phyloP scores from a whole-genome alignment of 2,797 vertebrate genomes.

The Gymnothorax reevesii region DNA sequence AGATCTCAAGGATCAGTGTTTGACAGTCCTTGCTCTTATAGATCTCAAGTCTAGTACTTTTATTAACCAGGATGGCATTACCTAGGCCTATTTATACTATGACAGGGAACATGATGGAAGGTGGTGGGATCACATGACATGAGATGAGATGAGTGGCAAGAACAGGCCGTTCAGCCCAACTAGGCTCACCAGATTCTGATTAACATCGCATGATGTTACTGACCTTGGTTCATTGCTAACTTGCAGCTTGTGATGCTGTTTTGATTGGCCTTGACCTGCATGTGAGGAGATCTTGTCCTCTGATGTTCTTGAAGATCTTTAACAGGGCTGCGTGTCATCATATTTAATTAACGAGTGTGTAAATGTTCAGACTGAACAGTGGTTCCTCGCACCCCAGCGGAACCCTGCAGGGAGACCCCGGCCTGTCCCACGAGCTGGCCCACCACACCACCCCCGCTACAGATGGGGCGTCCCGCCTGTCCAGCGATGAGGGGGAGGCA shows the following conservation, averaged over 20 bases:
- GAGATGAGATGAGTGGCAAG: too few relatives aligned
- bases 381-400: constrained; percentile 81
- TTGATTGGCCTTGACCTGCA: background rate
- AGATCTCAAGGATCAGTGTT: background rate
- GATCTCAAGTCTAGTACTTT: background rate
- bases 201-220: background rate
- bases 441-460: constrained; percentile 80
- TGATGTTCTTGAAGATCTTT: background rate
- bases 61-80: background rate
- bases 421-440: constrained; percentile 80
- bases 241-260: background rate
- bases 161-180: too few relatives aligned
- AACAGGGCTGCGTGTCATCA: background rate
- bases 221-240: background rate
- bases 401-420: constrained; percentile 78
- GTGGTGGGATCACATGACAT: background rate
- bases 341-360: background rate
- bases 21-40: background rate
- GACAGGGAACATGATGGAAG: background rate
- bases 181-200: too few relatives aligned
- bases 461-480: constrained; percentile 85
- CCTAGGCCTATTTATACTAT: background rate
- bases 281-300: background rate
- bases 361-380: constrained; percentile 79
- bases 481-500: constrained; percentile 96